A percentile compares a stretch with the other conserved stretches of the same genome.
Evolutionary conservation across 2,888 invertebrate genomes (phyloP).

Genomic region (Lithosia quadra): DNA sequence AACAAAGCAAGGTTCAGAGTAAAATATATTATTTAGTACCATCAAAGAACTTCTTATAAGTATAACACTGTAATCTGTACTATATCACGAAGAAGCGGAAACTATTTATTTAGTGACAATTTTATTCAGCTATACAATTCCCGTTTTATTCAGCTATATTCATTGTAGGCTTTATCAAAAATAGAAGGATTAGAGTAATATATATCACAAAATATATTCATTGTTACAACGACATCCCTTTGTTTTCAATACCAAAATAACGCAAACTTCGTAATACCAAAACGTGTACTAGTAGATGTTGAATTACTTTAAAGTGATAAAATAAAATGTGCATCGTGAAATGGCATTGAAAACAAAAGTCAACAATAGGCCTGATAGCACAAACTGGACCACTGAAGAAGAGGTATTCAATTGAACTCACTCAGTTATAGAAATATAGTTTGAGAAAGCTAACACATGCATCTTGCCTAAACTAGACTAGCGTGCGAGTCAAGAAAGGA

Average conservation of each 20-base stretch:
- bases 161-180: constrained; percentile 85
- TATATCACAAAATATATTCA: constrained; percentile 87
- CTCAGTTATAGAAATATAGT: constrained; percentile 60
- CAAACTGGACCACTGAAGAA: constrained; percentile 83
- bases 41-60: constrained; percentile 35
- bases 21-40: constrained; percentile 43
- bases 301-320: constrained; percentile 21
- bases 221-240: constrained; percentile 76
- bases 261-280: constrained; percentile 24
- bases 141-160: constrained; percentile 77
- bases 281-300: constrained; percentile 18
- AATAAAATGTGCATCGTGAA: constrained; percentile 36
- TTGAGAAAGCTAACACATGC: constrained; percentile 50
- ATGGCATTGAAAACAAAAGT: constrained; percentile 81
- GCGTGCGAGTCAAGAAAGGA: constrained; percentile 56
- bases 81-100: constrained; percentile 60
- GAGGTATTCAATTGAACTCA: constrained; percentile 82
- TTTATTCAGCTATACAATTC: constrained; percentile 77
- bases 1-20: constrained; percentile 28
- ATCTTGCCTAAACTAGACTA: constrained; percentile 51
- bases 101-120: constrained; percentile 46
- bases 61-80: constrained; percentile 57
- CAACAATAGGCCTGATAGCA: constrained; percentile 77
- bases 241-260: constrained; percentile 79
- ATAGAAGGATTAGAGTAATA: constrained; percentile 85